Conservation (phyloP, 2,888 invertebrate species). For the Torymus auratus region DNA sequence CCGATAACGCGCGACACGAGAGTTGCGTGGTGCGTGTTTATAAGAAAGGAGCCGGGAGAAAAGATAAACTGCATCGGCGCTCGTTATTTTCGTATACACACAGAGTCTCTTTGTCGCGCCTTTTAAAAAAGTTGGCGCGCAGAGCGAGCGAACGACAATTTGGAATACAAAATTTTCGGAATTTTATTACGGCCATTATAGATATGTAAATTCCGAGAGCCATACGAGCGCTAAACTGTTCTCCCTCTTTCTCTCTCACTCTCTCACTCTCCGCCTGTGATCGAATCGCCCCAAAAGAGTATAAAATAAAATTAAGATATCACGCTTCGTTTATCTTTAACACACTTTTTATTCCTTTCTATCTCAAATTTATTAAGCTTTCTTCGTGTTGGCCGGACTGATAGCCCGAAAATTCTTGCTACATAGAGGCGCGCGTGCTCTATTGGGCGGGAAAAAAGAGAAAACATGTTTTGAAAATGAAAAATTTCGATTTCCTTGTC, state of each 20-base stretch:
- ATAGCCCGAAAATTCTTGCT: too few relatives aligned
- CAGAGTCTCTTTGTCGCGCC: neutral
- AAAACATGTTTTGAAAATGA: too few relatives aligned
- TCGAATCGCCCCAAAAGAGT: neutral
- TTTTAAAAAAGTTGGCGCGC: neutral
- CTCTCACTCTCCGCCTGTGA: too few relatives aligned
- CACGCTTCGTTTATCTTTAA: conserved; percentile 29
- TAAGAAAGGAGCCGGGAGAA: neutral
- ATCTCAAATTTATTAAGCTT: conserved; percentile 49
- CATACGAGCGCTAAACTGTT: conserved; percentile 35
- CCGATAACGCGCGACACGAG: conserved; percentile 37
- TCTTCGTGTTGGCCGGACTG: conserved; percentile 7
- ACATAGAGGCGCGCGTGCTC: too few relatives aligned
- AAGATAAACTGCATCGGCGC: conserved; percentile 28
- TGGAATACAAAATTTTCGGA: conserved; percentile 49
- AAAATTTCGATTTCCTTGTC: too few relatives aligned
- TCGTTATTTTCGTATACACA: neutral
- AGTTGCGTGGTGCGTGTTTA: neutral
- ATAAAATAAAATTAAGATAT: conserved; percentile 48
- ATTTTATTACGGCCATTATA: conserved; percentile 43
- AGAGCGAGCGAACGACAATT: conserved; percentile 4
- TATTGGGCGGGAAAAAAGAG: too few relatives aligned
- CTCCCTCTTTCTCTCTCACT: neutral
- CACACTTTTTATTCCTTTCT: conserved; percentile 39
- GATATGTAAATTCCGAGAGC: conserved; percentile 49